These are phyloP conservation scores for Emmelina monodactyla DNA, from an alignment of 2,888 invertebrate species.

Conservation along the genomic window DNA sequence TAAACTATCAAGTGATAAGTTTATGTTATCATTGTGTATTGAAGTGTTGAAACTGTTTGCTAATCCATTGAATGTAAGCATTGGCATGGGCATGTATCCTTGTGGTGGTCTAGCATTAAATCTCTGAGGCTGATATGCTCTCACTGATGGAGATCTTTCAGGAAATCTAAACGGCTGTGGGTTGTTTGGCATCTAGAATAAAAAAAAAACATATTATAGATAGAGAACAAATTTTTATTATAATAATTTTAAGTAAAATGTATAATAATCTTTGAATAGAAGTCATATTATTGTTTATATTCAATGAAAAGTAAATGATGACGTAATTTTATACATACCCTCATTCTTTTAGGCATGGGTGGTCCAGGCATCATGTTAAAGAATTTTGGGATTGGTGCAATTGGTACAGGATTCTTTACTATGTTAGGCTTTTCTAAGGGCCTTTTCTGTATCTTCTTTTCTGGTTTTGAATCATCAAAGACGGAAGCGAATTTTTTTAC, in stretches of 20 bases:
- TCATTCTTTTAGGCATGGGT: slow-evolving; percentile 34
- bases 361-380: too few relatives aligned
- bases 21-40: slow-evolving; percentile 13
- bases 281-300: too few relatives aligned
- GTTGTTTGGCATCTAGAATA: too few relatives aligned
- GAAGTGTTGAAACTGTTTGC: slow-evolving; percentile 20
- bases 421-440: slow-evolving; percentile 31
- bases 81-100: slow-evolving; percentile 22
- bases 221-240: too few relatives aligned
- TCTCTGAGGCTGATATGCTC: too few relatives aligned
- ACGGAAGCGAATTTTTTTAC: slow-evolving; percentile 58
- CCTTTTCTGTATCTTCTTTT: slow-evolving; percentile 41
- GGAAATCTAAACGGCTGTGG: too few relatives aligned
- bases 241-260: too few relatives aligned
- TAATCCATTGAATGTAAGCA: slow-evolving; percentile 34
- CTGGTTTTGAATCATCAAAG: slow-evolving; percentile 29
- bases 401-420: slow-evolving; percentile 34
- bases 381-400: slow-evolving; percentile 22
- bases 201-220: too few relatives aligned
- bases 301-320: too few relatives aligned
- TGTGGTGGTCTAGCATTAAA: too few relatives aligned
- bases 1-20: slow-evolving; percentile 47
- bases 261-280: too few relatives aligned
- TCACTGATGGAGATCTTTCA: too few relatives aligned
- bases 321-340: slow-evolving; percentile 36